Conservation (phyloP, 2,113 vertebrate genomes). For the Anoura caudifer region DNA sequence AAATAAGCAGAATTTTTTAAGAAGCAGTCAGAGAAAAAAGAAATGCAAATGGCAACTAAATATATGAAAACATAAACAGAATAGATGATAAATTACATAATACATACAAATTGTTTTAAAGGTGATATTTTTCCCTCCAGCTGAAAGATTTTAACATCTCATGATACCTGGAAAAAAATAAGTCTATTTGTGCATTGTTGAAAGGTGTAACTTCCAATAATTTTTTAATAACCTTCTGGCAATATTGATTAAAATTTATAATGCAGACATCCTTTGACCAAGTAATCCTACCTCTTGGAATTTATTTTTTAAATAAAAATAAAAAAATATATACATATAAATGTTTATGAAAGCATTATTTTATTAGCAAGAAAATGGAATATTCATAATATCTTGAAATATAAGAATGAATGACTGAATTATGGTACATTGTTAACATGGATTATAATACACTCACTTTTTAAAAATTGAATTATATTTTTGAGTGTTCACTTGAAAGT, state of each 20-base stretch:
- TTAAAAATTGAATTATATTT: conserved; percentile 10
- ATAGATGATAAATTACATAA: conserved; percentile 1
- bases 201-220: neutral
- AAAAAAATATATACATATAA: neutral
- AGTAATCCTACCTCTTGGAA: neutral
- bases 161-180: neutral
- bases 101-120: neutral
- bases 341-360: conserved; percentile 3
- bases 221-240: neutral
- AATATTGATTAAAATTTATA: neutral
- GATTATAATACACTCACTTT: neutral
- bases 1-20: neutral
- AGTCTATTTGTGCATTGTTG: neutral
- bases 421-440: neutral
- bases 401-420: neutral
- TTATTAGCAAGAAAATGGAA: conserved; percentile 1
- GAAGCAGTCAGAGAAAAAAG: neutral
- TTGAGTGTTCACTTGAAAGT: neutral
- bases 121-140: neutral
- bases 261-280: neutral
- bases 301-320: conserved; percentile 6
- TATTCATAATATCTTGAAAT: neutral
- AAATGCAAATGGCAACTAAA: neutral
- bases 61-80: neutral
- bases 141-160: neutral